phyloP scores from a whole-genome alignment of 2,113 vertebrate genomes.

The Xenus cinereus region DNA sequence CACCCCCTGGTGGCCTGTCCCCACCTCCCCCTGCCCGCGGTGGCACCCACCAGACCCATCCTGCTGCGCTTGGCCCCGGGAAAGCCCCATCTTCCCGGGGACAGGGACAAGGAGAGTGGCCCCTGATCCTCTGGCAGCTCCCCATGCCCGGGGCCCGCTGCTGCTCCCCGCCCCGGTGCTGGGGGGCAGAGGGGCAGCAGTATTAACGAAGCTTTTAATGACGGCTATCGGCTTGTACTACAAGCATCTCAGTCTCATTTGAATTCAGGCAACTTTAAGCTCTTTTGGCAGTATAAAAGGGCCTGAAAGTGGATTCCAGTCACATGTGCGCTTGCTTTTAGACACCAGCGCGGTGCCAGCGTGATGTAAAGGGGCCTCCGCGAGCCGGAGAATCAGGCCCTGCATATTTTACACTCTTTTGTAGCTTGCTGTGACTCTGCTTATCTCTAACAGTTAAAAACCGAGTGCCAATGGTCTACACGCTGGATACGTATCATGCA shows the following conservation, averaged over 20 bases:
- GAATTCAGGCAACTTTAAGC: slow-evolving; percentile 66
- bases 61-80: fast-evolving
- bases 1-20: fast-evolving
- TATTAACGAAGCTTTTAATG: slow-evolving; percentile 17
- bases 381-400: slow-evolving; percentile 58
- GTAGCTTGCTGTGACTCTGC: slow-evolving; percentile 60
- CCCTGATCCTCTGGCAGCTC: fast-evolving
- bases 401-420: slow-evolving; percentile 65
- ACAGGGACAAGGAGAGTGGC: fast-evolving
- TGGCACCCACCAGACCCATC: not conserved
- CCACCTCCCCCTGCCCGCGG: fast-evolving
- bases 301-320: slow-evolving; percentile 68
- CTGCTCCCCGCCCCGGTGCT: not conserved
- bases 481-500: slow-evolving; percentile 68
- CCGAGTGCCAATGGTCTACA: slow-evolving; percentile 66
- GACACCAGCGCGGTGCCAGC: slow-evolving; percentile 44
- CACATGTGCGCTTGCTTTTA: slow-evolving; percentile 62
- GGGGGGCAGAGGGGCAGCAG: not conserved
- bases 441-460: slow-evolving; percentile 66
- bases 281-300: slow-evolving; percentile 67
- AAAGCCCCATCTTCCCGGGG: fast-evolving
- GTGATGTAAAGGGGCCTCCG: slow-evolving; percentile 63
- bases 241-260: slow-evolving; percentile 58
- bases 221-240: not conserved
- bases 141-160: fast-evolving